Evolutionary conservation across 2,797 vertebrate genomes (phyloP).

Genomic region (Parauchenoglanis punctatus): DNA sequence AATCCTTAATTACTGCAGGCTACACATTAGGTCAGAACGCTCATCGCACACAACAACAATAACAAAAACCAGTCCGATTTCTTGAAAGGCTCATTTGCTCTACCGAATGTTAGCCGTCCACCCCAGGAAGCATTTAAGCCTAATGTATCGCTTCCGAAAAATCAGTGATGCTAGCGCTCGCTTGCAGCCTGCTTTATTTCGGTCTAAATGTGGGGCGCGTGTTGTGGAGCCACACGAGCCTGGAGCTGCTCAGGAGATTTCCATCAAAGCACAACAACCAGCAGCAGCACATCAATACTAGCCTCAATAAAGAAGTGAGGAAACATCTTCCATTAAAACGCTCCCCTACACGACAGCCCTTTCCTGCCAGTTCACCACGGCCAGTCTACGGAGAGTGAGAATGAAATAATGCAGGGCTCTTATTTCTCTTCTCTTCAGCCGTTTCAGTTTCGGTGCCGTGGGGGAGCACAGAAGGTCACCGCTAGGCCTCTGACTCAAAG

Average conservation of each 20-base stretch:
- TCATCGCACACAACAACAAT: background rate
- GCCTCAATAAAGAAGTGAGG: conserved; percentile 46
- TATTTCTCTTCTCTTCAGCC: conserved; percentile 55
- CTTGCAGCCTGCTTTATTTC: conserved; percentile 41
- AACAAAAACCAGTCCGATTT: background rate
- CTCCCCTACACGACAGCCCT: conserved; percentile 38
- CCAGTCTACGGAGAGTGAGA: conserved; percentile 60
- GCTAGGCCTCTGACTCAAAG: conserved; percentile 58
- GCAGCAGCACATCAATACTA: conserved; percentile 45
- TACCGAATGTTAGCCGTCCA: background rate
- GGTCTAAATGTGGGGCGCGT: conserved; percentile 44
- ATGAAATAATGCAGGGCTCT: conserved; percentile 56
- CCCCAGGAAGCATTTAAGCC: conserved; percentile 12
- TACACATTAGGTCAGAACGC: background rate
- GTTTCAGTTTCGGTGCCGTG: conserved; percentile 47
- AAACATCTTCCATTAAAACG: conserved; percentile 38
- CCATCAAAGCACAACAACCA: conserved; percentile 37
- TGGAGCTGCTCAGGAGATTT: conserved; percentile 45
- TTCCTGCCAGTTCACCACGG: conserved; percentile 47
- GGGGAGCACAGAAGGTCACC: conserved; percentile 60
- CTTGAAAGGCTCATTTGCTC: background rate
- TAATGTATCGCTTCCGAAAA: conserved; percentile 35
- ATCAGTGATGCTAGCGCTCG: background rate
- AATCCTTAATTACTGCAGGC: background rate
- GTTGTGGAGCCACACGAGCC: conserved; percentile 32